These are phyloP conservation scores for Sinocyclocheilus anshuiensis DNA, from an alignment of 2,113 vertebrate genomes.

Conservation along the genomic window DNA sequence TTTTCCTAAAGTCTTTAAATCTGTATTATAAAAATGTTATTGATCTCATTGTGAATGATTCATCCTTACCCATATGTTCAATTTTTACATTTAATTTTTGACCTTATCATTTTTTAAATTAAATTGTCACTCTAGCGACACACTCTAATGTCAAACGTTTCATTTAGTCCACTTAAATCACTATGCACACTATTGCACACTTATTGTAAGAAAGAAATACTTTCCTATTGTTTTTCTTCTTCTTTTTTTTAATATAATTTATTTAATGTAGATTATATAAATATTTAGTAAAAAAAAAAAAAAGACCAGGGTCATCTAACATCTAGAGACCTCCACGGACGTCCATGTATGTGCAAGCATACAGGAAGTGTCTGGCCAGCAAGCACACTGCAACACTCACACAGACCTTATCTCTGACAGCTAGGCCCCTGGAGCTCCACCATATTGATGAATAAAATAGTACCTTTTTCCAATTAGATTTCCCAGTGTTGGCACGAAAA, in stretches of 20 bases:
- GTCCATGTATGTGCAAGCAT: slow-evolving; percentile 6
- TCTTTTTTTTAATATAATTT: too few relatives aligned
- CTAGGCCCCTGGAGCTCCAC: slow-evolving; percentile 51
- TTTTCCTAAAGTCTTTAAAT: neutral
- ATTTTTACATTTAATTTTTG: neutral
- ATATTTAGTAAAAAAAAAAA: too few relatives aligned
- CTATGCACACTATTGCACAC: neutral
- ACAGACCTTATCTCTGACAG: slow-evolving; percentile 54
- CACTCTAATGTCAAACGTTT: too few relatives aligned
- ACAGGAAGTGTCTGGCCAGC: slow-evolving; percentile 13
- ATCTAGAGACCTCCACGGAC: neutral
- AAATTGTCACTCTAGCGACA: neutral
- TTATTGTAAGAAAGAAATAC: neutral
- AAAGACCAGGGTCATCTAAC: neutral
- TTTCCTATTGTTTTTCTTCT: neutral
- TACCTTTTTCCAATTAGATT: slow-evolving; percentile 61
- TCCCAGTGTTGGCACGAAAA: slow-evolving; percentile 51
- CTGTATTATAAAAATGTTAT: neutral
- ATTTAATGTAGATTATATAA: too few relatives aligned
- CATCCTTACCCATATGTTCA: neutral
- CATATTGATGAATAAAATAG: slow-evolving; percentile 59
- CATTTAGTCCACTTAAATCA: too few relatives aligned
- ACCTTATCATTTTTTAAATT: neutral
- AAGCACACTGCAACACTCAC: slow-evolving; percentile 34
- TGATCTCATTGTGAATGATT: neutral